Evolutionary conservation across 2,888 invertebrate species (phyloP).

Genomic region (Neuroscelio doddi): DNA sequence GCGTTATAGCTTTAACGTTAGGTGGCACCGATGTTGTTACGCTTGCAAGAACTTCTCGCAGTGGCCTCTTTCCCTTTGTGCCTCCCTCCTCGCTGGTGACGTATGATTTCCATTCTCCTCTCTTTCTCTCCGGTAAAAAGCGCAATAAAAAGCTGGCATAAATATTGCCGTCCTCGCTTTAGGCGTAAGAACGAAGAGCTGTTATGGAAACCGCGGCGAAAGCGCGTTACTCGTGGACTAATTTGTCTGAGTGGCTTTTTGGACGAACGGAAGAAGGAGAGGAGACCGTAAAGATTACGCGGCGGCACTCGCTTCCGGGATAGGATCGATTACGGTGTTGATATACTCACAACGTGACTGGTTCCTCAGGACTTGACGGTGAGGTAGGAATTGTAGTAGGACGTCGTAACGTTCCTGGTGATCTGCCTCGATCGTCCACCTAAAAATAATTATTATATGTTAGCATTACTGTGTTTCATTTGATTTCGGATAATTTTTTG

Average conservation of each 20-base stretch:
- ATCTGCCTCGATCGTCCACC: slow-evolving; percentile 70
- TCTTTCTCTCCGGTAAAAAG: slow-evolving; percentile 61
- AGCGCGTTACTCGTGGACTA: slow-evolving; percentile 54
- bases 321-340: slow-evolving; percentile 37
- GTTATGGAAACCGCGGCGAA: slow-evolving; percentile 46
- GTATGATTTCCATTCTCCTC: slow-evolving; percentile 71
- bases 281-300: slow-evolving; percentile 49
- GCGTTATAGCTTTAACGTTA: slow-evolving; percentile 61
- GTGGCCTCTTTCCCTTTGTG: slow-evolving; percentile 31
- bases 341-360: slow-evolving; percentile 69
- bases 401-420: slow-evolving; percentile 68
- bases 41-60: slow-evolving; percentile 62
- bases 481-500: too few species aligned
- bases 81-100: slow-evolving; percentile 55
- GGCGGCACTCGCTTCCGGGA: slow-evolving; percentile 24
- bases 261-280: slow-evolving; percentile 45
- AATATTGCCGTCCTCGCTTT: slow-evolving; percentile 61
- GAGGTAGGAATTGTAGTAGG: slow-evolving; percentile 61
- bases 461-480: too few species aligned
- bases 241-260: slow-evolving; percentile 72
- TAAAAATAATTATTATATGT: slow-evolving; percentile 41
- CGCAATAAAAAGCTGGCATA: slow-evolving; percentile 70
- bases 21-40: slow-evolving; percentile 55
- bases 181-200: slow-evolving; percentile 56
- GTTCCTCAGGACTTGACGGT: slow-evolving; percentile 69